phyloP scores from a whole-genome alignment of 2,888 invertebrate genomes.

The Micoletzkya japonica region DNA sequence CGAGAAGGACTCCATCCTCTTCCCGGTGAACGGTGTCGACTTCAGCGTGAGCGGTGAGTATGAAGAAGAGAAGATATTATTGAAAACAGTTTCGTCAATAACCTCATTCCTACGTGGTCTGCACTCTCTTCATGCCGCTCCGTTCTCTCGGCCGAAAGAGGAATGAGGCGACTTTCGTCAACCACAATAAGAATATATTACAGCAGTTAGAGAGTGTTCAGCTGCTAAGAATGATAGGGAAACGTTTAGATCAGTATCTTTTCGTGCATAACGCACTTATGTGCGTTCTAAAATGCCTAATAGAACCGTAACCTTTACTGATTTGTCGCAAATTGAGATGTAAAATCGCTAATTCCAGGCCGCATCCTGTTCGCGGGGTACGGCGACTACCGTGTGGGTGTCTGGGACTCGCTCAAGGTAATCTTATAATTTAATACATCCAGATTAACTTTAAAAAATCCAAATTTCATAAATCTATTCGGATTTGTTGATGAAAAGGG shows the following conservation, averaged over 20 bases:
- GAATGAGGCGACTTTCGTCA: no score
- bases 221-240: no score
- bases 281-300: not conserved
- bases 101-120: no score
- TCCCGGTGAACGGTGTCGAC: conserved; percentile 96
- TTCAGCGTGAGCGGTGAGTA: conserved; percentile 87
- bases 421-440: not conserved
- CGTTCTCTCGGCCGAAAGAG: no score
- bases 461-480: not conserved
- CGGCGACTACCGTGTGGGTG: conserved; percentile 96
- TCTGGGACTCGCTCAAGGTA: conserved; percentile 94
- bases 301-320: not conserved
- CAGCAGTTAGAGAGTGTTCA: no score
- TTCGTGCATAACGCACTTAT: not conserved
- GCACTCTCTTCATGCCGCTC: no score
- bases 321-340: not conserved
- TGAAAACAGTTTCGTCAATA: no score
- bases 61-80: no score
- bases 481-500: not conserved
- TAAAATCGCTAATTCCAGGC: conserved; percentile 68
- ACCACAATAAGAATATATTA: no score
- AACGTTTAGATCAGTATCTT: no score
- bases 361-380: conserved; percentile 95
- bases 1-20: conserved; percentile 92
- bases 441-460: not conserved